These are phyloP conservation scores for Acleris holmiana DNA, from an alignment of 2,888 invertebrate genomes.

Conservation along the genomic window DNA sequence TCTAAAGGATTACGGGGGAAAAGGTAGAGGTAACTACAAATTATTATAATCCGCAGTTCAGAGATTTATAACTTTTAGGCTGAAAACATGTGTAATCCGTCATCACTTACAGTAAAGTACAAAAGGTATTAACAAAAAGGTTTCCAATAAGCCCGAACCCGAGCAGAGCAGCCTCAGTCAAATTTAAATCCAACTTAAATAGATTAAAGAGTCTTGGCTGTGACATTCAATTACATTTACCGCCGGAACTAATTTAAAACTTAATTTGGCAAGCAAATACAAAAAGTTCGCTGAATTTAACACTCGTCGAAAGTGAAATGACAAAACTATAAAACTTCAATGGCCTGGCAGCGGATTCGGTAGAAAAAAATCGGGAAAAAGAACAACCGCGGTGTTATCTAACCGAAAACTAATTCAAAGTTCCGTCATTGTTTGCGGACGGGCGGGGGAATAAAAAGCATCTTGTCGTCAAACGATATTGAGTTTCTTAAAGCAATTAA, in stretches of 20 bases:
- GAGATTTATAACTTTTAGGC: slow-evolving; percentile 14
- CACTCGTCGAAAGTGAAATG: slow-evolving; percentile 51
- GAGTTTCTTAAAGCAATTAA: slow-evolving; percentile 82
- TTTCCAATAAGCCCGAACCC: too few relatives aligned
- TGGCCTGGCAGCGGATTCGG: slow-evolving; percentile 61
- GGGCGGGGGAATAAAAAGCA: slow-evolving; percentile 75
- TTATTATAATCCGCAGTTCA: slow-evolving; percentile 10
- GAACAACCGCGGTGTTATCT: slow-evolving; percentile 60
- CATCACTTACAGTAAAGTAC: too few relatives aligned
- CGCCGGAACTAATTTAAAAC: slow-evolving; percentile 12
- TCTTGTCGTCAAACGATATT: slow-evolving; percentile 80
- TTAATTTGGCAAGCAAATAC: slow-evolving; percentile 27
- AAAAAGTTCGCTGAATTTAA: slow-evolving; percentile 46
- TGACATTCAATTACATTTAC: slow-evolving; percentile 13
- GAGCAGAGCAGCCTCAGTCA: too few relatives aligned
- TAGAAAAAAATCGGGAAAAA: slow-evolving; percentile 40
- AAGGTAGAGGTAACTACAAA: neutral
- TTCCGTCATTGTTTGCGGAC: slow-evolving; percentile 75
- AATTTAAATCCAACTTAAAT: neutral
- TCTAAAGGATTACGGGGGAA: slow-evolving; percentile 1
- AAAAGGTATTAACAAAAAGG: too few relatives aligned
- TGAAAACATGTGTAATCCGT: neutral
- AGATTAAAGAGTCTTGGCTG: neutral
- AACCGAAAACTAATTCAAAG: slow-evolving; percentile 79
- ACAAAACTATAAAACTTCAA: slow-evolving; percentile 57